Percentiles rank a stretch among this genome's conserved stretches.
These are phyloP conservation scores for Bedellia somnulentella DNA, from an alignment of 2,888 invertebrate genomes.

Conservation along the genomic window DNA sequence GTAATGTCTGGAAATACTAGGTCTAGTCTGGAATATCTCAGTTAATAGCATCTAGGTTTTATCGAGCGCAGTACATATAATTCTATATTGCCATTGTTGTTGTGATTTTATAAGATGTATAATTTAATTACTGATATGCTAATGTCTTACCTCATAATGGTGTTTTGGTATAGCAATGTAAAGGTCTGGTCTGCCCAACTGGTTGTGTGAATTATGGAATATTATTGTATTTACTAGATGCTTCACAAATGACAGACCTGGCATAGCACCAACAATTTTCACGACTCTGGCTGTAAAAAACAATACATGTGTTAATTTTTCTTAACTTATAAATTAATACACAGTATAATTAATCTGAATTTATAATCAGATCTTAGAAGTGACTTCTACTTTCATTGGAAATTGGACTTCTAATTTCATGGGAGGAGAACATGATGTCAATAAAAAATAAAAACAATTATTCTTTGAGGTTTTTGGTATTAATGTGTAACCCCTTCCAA, in stretches of 20 bases:
- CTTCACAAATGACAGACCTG: conserved; percentile 60
- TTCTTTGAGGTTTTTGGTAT: no score
- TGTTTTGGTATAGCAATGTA: conserved; percentile 64
- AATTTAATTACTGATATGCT: background rate
- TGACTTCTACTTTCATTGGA: no score
- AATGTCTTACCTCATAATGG: conserved; percentile 59
- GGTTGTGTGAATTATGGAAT: conserved; percentile 57
- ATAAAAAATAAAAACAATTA: no score
- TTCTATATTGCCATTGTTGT: background rate
- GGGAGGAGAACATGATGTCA: no score
- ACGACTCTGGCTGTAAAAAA: conserved; percentile 50
- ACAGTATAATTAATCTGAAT: no score
- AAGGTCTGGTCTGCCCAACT: conserved; percentile 64
- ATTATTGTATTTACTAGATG: conserved; percentile 63
- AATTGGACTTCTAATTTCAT: no score
- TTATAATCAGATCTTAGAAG: no score
- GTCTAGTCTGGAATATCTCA: no score
- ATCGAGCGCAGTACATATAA: background rate
- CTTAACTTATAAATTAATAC: conserved; percentile 2
- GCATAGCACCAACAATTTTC: conserved; percentile 63
- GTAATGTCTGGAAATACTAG: no score
- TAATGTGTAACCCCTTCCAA: no score
- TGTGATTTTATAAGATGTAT: background rate
- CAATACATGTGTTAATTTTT: background rate
- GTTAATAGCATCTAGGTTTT: no score